These are phyloP conservation scores for Spilosoma lubricipeda DNA, from an alignment of 2,888 invertebrate genomes.

Conservation along the genomic window DNA sequence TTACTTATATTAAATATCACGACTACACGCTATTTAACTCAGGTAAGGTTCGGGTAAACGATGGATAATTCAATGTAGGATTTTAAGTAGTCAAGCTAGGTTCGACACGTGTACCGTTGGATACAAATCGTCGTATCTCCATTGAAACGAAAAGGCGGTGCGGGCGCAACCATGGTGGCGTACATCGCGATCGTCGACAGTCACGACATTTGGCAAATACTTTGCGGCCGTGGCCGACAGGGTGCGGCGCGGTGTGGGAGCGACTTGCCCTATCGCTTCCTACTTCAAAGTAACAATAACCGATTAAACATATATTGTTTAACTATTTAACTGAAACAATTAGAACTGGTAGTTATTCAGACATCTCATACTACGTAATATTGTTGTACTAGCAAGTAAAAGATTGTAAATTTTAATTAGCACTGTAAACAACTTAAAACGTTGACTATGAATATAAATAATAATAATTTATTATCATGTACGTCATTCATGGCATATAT, in stretches of 20 bases:
- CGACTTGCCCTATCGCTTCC: slow-evolving; percentile 82
- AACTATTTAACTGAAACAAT: slow-evolving; percentile 40
- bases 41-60: slow-evolving; percentile 53
- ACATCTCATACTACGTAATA: neutral
- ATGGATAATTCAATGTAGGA: slow-evolving; percentile 67
- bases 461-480: slow-evolving; percentile 20
- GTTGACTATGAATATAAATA: slow-evolving; percentile 24
- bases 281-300: slow-evolving; percentile 78
- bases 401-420: neutral
- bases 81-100: slow-evolving; percentile 64
- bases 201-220: slow-evolving; percentile 86
- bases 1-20: slow-evolving; percentile 56
- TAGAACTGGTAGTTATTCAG: slow-evolving; percentile 25
- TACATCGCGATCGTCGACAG: slow-evolving; percentile 83
- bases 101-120: slow-evolving; percentile 81
- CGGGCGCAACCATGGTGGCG: slow-evolving; percentile 81
- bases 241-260: slow-evolving; percentile 78
- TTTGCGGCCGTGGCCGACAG: slow-evolving; percentile 74
- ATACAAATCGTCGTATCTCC: slow-evolving; percentile 81
- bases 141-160: slow-evolving; percentile 72
- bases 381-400: neutral
- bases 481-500: slow-evolving; percentile 55
- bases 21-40: slow-evolving; percentile 56
- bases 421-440: neutral
- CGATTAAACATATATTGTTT: slow-evolving; percentile 65